phyloP scores from a whole-genome alignment of 2,797 vertebrate genomes.

The Hydrolagus colliei region DNA sequence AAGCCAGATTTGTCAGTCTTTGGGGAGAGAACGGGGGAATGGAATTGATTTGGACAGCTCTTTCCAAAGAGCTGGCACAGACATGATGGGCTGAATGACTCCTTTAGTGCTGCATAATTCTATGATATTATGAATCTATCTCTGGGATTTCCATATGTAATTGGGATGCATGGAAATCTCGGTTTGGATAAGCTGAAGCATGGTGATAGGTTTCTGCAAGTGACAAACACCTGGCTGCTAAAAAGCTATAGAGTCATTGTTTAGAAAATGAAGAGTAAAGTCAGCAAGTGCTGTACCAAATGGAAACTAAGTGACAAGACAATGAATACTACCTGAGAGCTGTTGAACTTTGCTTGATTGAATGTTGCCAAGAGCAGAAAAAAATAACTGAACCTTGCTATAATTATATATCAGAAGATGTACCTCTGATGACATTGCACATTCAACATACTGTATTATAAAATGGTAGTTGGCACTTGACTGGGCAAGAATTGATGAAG shows the following conservation, averaged over 20 bases:
- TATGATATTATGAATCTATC: no score
- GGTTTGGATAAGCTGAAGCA: no score
- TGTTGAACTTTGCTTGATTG: neutral
- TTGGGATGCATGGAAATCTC: no score
- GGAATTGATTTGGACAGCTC: no score
- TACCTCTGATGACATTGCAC: neutral
- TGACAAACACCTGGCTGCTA: neutral
- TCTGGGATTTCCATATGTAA: no score
- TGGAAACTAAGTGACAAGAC: neutral
- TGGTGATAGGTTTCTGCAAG: no score
- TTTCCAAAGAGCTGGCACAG: no score
- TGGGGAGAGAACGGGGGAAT: no score
- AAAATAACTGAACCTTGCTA: neutral
- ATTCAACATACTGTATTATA: neutral
- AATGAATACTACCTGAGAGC: neutral
- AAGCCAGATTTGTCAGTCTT: no score
- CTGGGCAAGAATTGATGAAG: neutral
- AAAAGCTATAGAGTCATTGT: neutral
- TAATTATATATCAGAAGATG: neutral
- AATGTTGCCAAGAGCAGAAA: neutral
- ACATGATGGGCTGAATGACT: no score
- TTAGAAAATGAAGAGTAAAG: neutral
- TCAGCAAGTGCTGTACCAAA: neutral
- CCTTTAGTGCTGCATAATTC: no score
- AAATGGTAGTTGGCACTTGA: neutral